These are phyloP conservation scores for Hemibagrus wyckioides DNA, from an alignment of 2,113 vertebrate species.

Conservation along the genomic window DNA sequence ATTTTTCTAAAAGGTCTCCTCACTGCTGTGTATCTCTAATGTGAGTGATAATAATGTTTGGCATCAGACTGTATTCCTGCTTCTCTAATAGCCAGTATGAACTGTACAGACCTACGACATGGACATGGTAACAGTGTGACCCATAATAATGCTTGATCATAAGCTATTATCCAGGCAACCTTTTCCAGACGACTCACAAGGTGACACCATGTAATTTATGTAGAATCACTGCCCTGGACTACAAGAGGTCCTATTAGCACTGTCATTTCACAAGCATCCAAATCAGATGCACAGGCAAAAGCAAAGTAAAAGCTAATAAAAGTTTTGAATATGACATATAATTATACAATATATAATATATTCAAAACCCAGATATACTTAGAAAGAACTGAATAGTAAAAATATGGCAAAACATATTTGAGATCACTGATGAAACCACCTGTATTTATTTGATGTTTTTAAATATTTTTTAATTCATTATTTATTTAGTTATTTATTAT, in stretches of 20 bases:
- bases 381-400: too few species aligned
- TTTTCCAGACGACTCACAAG: neutral
- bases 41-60: conserved; percentile 31
- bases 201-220: neutral
- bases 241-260: neutral
- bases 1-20: neutral
- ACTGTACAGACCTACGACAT: conserved; percentile 1
- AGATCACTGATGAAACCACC: neutral
- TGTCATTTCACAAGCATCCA: neutral
- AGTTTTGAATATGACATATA: neutral
- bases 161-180: neutral
- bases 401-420: neutral
- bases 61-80: conserved; percentile 1
- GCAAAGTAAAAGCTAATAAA: neutral
- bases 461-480: too few species aligned
- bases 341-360: too few species aligned
- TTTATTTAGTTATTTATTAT: too few species aligned
- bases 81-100: neutral
- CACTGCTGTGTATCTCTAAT: conserved; percentile 23
- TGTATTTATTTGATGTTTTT: too few species aligned
- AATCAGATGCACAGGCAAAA: neutral
- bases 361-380: too few species aligned
- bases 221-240: neutral
- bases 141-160: conserved; percentile 13
- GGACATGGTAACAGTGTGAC: conserved; percentile 13